Evolutionary conservation across 2,888 invertebrate genomes (phyloP), one percentile per base, ranked within the genome.

Genomic region (Apodemia duryi): DNA sequence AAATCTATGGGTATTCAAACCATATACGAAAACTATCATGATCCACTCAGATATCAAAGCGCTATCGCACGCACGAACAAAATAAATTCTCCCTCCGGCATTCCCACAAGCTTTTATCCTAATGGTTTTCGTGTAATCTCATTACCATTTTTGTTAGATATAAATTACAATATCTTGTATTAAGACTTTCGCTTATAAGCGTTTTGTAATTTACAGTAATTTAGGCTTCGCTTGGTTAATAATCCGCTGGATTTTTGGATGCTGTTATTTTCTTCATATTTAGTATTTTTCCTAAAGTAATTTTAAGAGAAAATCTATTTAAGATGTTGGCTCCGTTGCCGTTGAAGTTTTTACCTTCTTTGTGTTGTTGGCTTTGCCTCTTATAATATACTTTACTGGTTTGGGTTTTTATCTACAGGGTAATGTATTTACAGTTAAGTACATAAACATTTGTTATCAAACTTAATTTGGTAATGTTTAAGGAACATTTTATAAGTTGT

Each of bases 91-190:
- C 41, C 49, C 60, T 51, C 57, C 57, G 43, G 49, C 35, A 10
- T 41, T 43, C 51, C 49, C 46, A 21, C 21, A 11, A 66, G 65
- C 63, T 67, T 63, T 70, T 64, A 67, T 43, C 49, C 63, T 63
- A 65, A 65, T 60, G 64, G 41, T 63, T 65, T 54, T 65, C 61
- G 21, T 49, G 65, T 63, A 69, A 70, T 69, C 65, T 63, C 65
- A 67, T 69, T 68, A 69, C 38, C 65, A 49, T 69, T 68, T 66
- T 29, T 10, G 61, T 52, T 43, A 35, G 62, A 67, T 66, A 69
- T 65, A 67, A 69, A 69, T 69, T 69, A 69, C 65, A 65, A 52
- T 43, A 51, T 54, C 54, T 54, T 54, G 54, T 28, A 29, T 54
- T 54, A 54, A 54, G 28, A 29, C 54, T 54, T 54, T 54, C 54